Evolutionary conservation across 2,113 vertebrate genomes (phyloP), one percentile per base, ranked within the genome.

Genomic region (Pontoporia blainvillei): DNA sequence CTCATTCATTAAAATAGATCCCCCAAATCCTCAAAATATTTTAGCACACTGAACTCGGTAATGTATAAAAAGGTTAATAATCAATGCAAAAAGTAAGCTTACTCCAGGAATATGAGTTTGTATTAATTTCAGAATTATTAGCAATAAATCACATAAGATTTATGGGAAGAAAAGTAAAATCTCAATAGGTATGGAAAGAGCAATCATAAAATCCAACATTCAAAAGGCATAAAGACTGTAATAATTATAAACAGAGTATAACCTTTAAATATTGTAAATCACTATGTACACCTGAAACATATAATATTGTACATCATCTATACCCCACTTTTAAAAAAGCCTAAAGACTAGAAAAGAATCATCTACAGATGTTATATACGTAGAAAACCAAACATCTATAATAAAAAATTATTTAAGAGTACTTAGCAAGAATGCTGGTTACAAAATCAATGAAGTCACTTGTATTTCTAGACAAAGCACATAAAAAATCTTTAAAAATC

Each of bases 381-480:
- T 44, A 94, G 23, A 61, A 78, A 95, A 10, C 4, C 17, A 39
- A n/a, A 72, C 76, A 86, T 62, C 41, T 85, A 57, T 36, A 34
- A 62, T 52, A 5, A 91, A 91, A 72, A 93, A 39, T 39, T 34
- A 72, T 46, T 46, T 52, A 86, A 76, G 88, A 75, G 13, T 31
- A 76, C 69, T 67, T 96, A 86, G 27, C 66, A 93, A 94, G 73
- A 57, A 20, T 96, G 27, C 1, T 39, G 39, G 31, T 86, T 93
- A 81, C 14, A 94, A 76, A 93, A 61, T 87, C 27, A 69, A 76
- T 31, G 73, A 59, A 61, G 18, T 79, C 15, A 92, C 39, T 64
- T 95, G 34, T 11, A 79, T 87, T 95, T 94, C 86, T 91, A 90
- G 31, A 73, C 12, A 88, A 96, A 92, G 81, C 10, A 81, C 90